phyloP scores from a whole-genome alignment of 2,888 invertebrate genomes.

The Selenia dentaria region DNA sequence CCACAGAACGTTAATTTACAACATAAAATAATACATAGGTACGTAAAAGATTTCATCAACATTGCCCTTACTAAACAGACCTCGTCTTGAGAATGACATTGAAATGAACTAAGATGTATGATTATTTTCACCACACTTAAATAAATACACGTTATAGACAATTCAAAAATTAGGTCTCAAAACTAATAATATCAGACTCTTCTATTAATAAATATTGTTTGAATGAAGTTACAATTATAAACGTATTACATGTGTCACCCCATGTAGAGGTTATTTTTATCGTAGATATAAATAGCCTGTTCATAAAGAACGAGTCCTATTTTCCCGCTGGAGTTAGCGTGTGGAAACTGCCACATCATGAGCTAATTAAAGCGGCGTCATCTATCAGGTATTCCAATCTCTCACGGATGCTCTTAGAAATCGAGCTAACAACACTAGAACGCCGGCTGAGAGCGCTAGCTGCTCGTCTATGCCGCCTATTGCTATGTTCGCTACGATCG shows the following conservation, averaged over 20 bases:
- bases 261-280: constrained; percentile 11
- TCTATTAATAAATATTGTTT: constrained; percentile 17
- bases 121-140: too few species aligned
- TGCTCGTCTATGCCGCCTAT: too few species aligned
- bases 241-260: constrained; percentile 14
- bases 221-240: constrained; percentile 21
- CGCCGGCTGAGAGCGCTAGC: constrained; percentile 30
- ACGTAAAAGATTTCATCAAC: too few species aligned
- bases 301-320: constrained; percentile 5
- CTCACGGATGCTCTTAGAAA: constrained; percentile 70
- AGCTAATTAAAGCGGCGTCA: constrained; percentile 51
- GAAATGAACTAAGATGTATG: too few species aligned
- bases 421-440: constrained; percentile 58
- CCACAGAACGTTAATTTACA: too few species aligned
- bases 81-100: too few species aligned
- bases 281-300: constrained; percentile 1
- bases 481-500: constrained; percentile 12
- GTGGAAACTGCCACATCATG: constrained; percentile 29
- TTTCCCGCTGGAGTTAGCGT: constrained; percentile 5
- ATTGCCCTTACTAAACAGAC: too few species aligned
- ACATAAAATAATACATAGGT: too few species aligned
- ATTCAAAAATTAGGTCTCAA: not conserved
- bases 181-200: constrained; percentile 14
- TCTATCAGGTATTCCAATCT: constrained; percentile 64
- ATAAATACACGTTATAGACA: too few species aligned